Base-by-base conservation (phyloP, 2,113 vertebrate species). In the Sylvietta virens region DNA sequence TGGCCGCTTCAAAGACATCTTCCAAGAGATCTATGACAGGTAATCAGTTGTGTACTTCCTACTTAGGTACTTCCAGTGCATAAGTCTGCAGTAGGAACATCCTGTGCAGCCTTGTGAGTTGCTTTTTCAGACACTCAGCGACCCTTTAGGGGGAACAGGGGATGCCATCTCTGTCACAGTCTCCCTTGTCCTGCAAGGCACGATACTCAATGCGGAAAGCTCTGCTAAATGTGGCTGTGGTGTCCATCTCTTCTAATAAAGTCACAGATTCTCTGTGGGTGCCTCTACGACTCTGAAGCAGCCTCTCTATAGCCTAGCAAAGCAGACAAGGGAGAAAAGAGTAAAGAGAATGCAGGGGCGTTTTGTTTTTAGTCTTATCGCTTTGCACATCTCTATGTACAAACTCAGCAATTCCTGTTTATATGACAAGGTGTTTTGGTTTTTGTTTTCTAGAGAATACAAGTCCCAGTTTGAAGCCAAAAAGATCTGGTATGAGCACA, bases 21-120 rank as follows among this genome's bases (percentile, higher is more conserved):
- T 99, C 97, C 99, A 99, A 96, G 99, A 99, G 19, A 99, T 99
- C 95, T 99, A 99, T 92, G 99, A 99, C 78, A 99, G 98, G 99
- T 99, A 98, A 97, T 88, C 69, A 62, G 26, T 58, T 96, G 37
- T 45, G 11, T 85, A 39, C 56, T 90, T 83, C 33, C 42, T 86
- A 33, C 58, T 23, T n/a, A n/a, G n/a, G n/a, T n/a, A n/a, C n/a
- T n/a, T n/a, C 22, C 33, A 74, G 40, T 65, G 31, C 26, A 2
- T n/a, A 26, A 18, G 30, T 47, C 48, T 95, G 42, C 60, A 70
- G 30, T 44, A 37, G 64, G 70, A 95, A 64, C 17, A 57, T 53
- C 28, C 48, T 65, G 16, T 91, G 50, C 28, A 82, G 30, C 21
- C 22, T 71, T 66, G 16, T 61, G 53, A 88, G 13, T 5, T 87